Evolutionary conservation across 2,888 invertebrate genomes (phyloP).

Genomic region (Scaptomyza parva): DNA sequence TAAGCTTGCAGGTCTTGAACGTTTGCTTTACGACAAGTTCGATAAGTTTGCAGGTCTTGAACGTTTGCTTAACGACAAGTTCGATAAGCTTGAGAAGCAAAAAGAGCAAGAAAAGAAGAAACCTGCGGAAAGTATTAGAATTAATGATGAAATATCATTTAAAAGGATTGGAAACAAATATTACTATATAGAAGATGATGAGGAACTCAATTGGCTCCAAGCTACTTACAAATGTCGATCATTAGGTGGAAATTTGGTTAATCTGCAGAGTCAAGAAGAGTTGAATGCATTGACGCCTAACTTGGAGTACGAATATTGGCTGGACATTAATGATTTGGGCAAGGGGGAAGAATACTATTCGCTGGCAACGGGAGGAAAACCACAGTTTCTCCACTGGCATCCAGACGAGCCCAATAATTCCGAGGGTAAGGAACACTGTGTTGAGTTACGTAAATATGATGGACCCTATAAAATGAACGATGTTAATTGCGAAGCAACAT

Average conservation of each 20-base stretch:
- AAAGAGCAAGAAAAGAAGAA: background rate
- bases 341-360: background rate
- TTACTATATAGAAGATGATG: constrained; percentile 9
- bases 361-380: background rate
- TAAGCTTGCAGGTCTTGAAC: too few relatives aligned
- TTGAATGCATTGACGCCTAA: background rate
- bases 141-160: background rate
- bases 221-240: background rate
- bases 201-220: background rate
- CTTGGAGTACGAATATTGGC: constrained; percentile 6
- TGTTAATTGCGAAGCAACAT: background rate
- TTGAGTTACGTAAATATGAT: too few relatives aligned
- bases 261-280: background rate
- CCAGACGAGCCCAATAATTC: constrained; percentile 1
- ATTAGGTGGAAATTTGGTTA: constrained; percentile 4
- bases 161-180: constrained; percentile 8
- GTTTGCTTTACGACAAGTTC: too few relatives aligned
- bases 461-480: constrained; percentile 6
- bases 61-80: background rate
- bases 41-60: too few relatives aligned
- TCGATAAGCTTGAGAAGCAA: background rate
- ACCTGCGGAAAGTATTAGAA: background rate
- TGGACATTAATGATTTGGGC: constrained; percentile 7
- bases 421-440: too few relatives aligned
- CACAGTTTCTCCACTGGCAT: constrained; percentile 6